Percentiles rank a stretch among this genome's conserved stretches.
These are phyloP conservation scores for Saccostrea glomerata DNA, from an alignment of 1,140 invertebrate species.

Conservation along the genomic window DNA sequence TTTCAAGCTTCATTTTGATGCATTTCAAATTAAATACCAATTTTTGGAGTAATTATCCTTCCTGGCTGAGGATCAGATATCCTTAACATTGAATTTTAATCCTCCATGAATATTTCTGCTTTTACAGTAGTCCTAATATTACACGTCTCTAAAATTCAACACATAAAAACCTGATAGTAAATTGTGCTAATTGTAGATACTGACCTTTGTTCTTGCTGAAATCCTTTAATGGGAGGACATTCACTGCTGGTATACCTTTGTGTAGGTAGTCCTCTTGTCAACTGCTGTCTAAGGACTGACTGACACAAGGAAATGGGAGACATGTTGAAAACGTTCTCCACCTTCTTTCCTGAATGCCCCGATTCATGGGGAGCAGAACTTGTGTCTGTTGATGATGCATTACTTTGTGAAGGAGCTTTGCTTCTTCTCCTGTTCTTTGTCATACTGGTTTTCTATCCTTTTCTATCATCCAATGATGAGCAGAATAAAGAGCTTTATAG, in stretches of 20 bases:
- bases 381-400: neutral
- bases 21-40: too few relatives aligned
- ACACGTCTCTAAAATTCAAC: too few relatives aligned
- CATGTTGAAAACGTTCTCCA: neutral
- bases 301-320: neutral
- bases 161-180: too few relatives aligned
- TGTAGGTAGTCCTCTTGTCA: neutral
- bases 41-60: too few relatives aligned
- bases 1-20: too few relatives aligned
- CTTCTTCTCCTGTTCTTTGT: neutral
- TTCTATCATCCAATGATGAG: neutral
- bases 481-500: too few relatives aligned
- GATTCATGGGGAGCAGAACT: neutral
- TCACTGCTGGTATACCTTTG: neutral
- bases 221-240: neutral
- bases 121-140: too few relatives aligned
- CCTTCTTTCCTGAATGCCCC: neutral
- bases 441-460: neutral
- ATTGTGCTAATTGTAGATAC: too few relatives aligned
- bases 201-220: constrained; percentile 11
- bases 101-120: too few relatives aligned
- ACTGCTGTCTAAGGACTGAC: neutral
- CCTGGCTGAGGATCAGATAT: too few relatives aligned
- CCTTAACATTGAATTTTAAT: too few relatives aligned
- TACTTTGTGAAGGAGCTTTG: neutral